phyloP scores from a whole-genome alignment of 2,888 invertebrate genomes.

The Azorinus chamasolen region DNA sequence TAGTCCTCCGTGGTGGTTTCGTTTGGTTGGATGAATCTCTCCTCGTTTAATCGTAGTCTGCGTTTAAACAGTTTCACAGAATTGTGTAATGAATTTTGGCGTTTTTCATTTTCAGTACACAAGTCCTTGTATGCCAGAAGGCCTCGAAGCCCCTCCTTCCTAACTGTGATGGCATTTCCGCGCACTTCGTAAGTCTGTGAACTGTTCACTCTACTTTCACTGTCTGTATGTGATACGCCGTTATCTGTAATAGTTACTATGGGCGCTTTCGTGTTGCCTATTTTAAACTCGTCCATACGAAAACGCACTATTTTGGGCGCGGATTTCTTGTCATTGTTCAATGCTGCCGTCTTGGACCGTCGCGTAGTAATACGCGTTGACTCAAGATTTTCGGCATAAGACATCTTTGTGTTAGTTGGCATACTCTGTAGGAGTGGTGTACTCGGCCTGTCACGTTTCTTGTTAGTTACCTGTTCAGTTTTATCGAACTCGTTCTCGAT shows the following conservation, averaged over 20 bases:
- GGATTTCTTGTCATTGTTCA: conserved; percentile 18
- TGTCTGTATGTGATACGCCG: conserved; percentile 1
- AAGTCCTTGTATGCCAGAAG: conserved; percentile 56
- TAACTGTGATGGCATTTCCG: conserved; percentile 66
- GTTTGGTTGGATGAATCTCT: conserved; percentile 63
- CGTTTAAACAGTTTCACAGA: conserved; percentile 59
- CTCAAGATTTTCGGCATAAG: conserved; percentile 37
- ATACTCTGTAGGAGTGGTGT: conserved; percentile 5
- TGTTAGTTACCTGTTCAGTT: background rate
- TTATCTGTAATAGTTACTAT: conserved; percentile 56
- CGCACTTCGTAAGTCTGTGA: conserved; percentile 64
- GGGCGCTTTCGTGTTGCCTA: conserved; percentile 53
- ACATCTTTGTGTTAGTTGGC: conserved; percentile 29
- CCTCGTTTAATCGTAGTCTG: conserved; percentile 59
- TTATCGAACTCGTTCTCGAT: conserved; percentile 6
- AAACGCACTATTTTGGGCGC: conserved; percentile 62
- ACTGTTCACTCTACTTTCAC: background rate
- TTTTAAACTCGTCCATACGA: conserved; percentile 57
- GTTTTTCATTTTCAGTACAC: conserved; percentile 54
- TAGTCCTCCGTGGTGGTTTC: conserved; percentile 62
- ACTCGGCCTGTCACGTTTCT: background rate
- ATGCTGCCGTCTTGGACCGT: conserved; percentile 37
- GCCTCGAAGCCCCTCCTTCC: conserved; percentile 56
- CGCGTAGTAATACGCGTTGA: conserved; percentile 28
- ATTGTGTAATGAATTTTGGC: conserved; percentile 54